These are phyloP conservation scores for Peribatodes rhomboidaria DNA, from an alignment of 2,888 invertebrate species.

Conservation along the genomic window DNA sequence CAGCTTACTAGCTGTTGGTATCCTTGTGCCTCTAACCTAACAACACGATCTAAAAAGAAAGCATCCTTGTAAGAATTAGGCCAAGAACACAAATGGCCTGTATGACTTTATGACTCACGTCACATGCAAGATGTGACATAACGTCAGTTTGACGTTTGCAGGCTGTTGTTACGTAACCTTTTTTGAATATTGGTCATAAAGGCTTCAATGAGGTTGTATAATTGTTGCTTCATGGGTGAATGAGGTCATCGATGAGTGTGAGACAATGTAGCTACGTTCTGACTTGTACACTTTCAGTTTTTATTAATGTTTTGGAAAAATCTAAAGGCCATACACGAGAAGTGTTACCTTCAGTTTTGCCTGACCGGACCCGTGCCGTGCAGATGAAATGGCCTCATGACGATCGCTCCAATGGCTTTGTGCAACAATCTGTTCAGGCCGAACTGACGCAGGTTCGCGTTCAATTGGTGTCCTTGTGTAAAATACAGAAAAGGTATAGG, in stretches of 20 bases:
- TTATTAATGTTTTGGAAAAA: no score
- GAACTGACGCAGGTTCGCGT: no score
- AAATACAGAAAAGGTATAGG: no score
- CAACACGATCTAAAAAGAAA: conserved; percentile 48
- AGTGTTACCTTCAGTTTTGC: no score
- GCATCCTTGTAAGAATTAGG: conserved; percentile 54
- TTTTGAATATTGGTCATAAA: conserved; percentile 19
- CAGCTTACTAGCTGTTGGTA: no score
- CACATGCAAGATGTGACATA: conserved; percentile 49
- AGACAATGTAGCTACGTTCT: not conserved
- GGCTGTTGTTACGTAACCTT: conserved; percentile 25
- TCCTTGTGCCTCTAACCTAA: not conserved
- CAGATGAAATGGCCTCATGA: no score
- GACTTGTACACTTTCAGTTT: not conserved
- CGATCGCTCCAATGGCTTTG: no score
- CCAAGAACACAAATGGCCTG: conserved; percentile 53
- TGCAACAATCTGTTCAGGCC: no score
- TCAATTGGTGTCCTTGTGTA: no score
- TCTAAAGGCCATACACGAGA: no score
- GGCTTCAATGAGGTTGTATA: conserved; percentile 22
- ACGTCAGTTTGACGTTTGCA: conserved; percentile 22
- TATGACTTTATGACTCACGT: conserved; percentile 37
- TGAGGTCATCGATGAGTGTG: conserved; percentile 1
- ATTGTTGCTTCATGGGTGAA: conserved; percentile 14
- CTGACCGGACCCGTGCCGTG: no score